phyloP scores from a whole-genome alignment of 2,888 invertebrate species.

The Linnaemya vulpina region DNA sequence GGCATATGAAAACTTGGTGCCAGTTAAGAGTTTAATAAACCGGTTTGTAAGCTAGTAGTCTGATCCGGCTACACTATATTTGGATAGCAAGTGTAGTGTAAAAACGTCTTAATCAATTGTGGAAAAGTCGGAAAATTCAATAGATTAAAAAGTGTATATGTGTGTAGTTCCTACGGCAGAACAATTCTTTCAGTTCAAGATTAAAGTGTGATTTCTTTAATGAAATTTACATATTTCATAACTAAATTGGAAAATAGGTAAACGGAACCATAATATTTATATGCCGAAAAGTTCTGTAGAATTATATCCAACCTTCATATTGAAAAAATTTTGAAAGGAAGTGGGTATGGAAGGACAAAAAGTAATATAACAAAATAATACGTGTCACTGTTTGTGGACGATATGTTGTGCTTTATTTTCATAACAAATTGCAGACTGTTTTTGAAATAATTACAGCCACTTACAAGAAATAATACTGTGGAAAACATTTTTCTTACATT shows the following conservation, averaged over 20 bases:
- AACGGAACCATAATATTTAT: not conserved
- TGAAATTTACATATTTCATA: slow-evolving; percentile 1
- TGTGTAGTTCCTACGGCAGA: slow-evolving; percentile 22
- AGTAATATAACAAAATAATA: slow-evolving; percentile 33
- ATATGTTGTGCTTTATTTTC: slow-evolving; percentile 18
- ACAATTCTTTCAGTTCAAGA: slow-evolving; percentile 22
- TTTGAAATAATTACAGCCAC: slow-evolving; percentile 9
- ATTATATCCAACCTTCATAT: slow-evolving; percentile 48
- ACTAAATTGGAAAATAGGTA: slow-evolving; percentile 7
- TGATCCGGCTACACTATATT: not conserved
- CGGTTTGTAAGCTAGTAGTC: too few relatives aligned
- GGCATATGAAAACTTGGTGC: too few relatives aligned
- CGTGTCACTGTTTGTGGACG: slow-evolving; percentile 47
- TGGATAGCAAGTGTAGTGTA: slow-evolving; percentile 19
- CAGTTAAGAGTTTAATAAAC: too few relatives aligned
- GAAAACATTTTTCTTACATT: too few relatives aligned
- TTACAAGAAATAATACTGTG: too few relatives aligned
- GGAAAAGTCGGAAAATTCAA: slow-evolving; percentile 65
- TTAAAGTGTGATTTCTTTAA: slow-evolving; percentile 34
- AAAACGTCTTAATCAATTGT: slow-evolving; percentile 12
- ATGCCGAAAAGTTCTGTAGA: slow-evolving; percentile 4
- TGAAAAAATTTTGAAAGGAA: slow-evolving; percentile 24
- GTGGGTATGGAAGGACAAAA: slow-evolving; percentile 45
- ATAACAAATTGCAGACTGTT: slow-evolving; percentile 15
- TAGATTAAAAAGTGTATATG: slow-evolving; percentile 23